Base-by-base conservation (phyloP, 2,113 vertebrate genomes). In the Cardinalis cardinalis region DNA sequence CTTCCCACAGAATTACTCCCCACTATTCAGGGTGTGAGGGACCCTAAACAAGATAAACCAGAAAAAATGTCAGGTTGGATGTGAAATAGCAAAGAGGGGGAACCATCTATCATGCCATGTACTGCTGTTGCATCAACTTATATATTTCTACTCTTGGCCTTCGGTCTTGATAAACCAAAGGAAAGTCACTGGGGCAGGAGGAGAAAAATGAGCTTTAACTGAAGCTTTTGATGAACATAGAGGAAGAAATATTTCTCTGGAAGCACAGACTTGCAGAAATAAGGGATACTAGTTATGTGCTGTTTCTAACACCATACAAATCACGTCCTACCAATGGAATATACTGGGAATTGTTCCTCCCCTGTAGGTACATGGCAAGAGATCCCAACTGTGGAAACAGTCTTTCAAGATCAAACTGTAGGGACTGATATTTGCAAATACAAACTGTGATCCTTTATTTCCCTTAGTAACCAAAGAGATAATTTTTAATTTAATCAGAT, bases 91-190 rank as follows among this genome's bases (percentile, higher is more conserved):
- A 32, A 13, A 44, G 19, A 59, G 2, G 2, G 12, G 5, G 5
- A 59, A 38, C 51, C 34, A 76, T 32, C 23, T 75, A 10, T 11
- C 2, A 26, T 3, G 25, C 4, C 36, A 87, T 3, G 8, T 31
- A 21, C 1, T 3, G 14, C 7, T 65, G 8, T n/a, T 53, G 18
- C 3, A 34, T n/a, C 24, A 58, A 29, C 4, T 0, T 2, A 6
- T 36, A 2, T 40, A 29, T 87, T 92, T 65, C 34, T 7, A 28
- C 2, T 21, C 14, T 56, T 76, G 29, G 12, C 6, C 12, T 43
- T 66, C 56, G 40, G 7, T 59, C 40, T 26, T 46, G 6, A 6
- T 40, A n/a, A 88, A 28, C 9, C 24, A 64, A 69, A 59, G 7
- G 24, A 74, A 88, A 64, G 12, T 1, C 15, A 43, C 5, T 32